phyloP scores from a whole-genome alignment of 2,888 invertebrate species.

The Drosophila mayaguana region DNA sequence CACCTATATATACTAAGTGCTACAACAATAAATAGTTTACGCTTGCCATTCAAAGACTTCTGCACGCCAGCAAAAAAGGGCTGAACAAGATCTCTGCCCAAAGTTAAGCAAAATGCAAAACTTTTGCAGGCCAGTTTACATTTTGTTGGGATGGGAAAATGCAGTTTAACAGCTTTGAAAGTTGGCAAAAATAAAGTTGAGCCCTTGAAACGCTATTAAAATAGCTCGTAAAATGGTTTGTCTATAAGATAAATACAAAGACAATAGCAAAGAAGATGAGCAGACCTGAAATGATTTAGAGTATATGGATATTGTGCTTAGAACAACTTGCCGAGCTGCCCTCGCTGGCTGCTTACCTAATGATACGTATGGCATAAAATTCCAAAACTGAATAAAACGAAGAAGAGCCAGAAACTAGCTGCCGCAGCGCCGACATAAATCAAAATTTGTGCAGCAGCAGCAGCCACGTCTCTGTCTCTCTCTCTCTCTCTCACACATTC shows the following conservation, averaged over 20 bases:
- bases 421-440: constrained; percentile 64
- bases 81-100: not conserved
- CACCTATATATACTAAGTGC: constrained; percentile 2
- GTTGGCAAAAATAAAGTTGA: constrained; percentile 7
- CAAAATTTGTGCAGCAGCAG: constrained; percentile 64
- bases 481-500: not conserved
- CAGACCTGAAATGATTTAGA: not conserved
- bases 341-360: constrained; percentile 44
- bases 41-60: constrained; percentile 1
- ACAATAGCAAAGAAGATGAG: no score
- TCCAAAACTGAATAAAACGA: constrained; percentile 15
- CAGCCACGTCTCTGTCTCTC: constrained; percentile 32
- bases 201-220: constrained; percentile 9
- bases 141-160: not conserved
- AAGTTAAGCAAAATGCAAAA: constrained; percentile 12
- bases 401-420: constrained; percentile 29
- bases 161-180: constrained; percentile 7
- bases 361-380: constrained; percentile 76
- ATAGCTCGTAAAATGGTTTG: constrained; percentile 11
- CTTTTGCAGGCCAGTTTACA: not conserved
- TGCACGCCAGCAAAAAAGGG: not conserved
- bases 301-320: no score
- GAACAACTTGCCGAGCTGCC: constrained; percentile 25
- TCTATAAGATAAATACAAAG: not conserved
- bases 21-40: constrained; percentile 2